Percentiles rank a stretch among this genome's conserved stretches.
phyloP scores from a whole-genome alignment of 2,888 invertebrate genomes.

The Galerucella pusilla region DNA sequence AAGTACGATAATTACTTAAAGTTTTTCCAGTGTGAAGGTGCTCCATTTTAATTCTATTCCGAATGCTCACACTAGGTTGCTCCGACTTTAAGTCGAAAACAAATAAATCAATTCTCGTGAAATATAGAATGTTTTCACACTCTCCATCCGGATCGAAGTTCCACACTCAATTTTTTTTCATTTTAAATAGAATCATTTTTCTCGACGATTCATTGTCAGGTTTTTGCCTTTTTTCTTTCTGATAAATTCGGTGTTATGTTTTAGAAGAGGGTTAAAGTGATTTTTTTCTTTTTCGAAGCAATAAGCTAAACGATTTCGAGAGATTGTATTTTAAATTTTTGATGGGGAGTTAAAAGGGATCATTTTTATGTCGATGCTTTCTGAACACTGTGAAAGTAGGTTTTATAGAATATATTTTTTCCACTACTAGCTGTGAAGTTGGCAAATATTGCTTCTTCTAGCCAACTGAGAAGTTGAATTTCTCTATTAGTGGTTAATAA shows the following conservation, averaged over 20 bases:
- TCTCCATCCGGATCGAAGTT: conserved; percentile 34
- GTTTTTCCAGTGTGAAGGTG: conserved; percentile 9
- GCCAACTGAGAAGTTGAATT: no score
- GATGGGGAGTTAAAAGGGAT: conserved; percentile 5
- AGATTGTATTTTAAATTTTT: conserved; percentile 3
- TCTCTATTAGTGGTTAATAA: no score
- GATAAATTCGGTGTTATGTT: conserved; percentile 35
- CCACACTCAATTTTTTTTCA: conserved; percentile 39
- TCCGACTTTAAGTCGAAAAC: conserved; percentile 45
- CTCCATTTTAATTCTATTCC: conserved; percentile 22
- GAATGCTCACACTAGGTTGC: conserved; percentile 28
- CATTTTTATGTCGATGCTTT: conserved; percentile 3
- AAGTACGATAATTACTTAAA: not conserved
- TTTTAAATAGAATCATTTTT: conserved; percentile 43
- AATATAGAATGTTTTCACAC: conserved; percentile 47
- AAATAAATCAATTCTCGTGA: conserved; percentile 48
- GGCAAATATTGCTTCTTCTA: no score
- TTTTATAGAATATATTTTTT: not conserved
- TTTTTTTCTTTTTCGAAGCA: conserved; percentile 25
- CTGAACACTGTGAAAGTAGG: not conserved
- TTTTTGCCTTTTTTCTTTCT: conserved; percentile 29
- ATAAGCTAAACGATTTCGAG: conserved; percentile 4
- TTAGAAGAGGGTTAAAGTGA: conserved; percentile 36
- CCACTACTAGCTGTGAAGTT: no score
- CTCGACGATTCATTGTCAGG: conserved; percentile 31